Evolutionary conservation across 2,797 vertebrate species (phyloP).

Genomic region (Pterois miles): DNA sequence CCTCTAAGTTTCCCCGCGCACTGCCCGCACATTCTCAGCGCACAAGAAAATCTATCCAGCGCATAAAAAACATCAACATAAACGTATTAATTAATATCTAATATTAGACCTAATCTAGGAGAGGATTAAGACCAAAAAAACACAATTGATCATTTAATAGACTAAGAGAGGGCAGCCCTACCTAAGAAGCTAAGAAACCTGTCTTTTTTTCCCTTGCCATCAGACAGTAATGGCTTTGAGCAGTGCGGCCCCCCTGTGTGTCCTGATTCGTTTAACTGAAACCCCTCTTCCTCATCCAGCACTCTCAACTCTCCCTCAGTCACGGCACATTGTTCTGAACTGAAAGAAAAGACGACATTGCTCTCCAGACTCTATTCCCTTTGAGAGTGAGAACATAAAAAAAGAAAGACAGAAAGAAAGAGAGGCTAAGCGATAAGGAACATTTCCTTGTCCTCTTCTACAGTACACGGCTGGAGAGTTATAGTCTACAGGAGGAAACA

Average conservation of each 20-base stretch:
- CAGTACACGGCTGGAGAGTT: conserved; percentile 27
- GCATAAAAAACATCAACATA: too few relatives aligned
- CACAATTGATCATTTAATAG: too few relatives aligned
- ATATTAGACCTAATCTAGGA: too few relatives aligned
- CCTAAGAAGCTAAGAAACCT: not conserved
- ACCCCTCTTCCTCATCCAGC: not conserved
- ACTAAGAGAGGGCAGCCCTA: too few relatives aligned
- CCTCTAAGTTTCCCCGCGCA: too few relatives aligned
- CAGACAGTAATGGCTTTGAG: conserved; percentile 7
- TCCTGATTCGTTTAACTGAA: conserved; percentile 11
- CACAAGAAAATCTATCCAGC: too few relatives aligned
- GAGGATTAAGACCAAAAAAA: fast-evolving
- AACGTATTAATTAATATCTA: too few relatives aligned
- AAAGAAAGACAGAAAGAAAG: conserved; percentile 11
- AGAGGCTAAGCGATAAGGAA: conserved; percentile 26
- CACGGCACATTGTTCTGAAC: conserved; percentile 45
- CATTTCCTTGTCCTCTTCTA: conserved; percentile 51
- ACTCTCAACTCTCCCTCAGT: conserved; percentile 27
- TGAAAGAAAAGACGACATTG: conserved; percentile 41
- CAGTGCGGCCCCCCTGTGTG: not conserved
- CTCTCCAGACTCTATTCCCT: conserved; percentile 41
- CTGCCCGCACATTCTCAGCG: too few relatives aligned
- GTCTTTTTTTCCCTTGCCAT: not conserved
- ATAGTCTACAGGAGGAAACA: conserved; percentile 43
- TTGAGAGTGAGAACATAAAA: conserved; percentile 22